These are phyloP conservation scores for Diaphora mendica DNA, from an alignment of 2,888 invertebrate genomes.

Conservation along the genomic window DNA sequence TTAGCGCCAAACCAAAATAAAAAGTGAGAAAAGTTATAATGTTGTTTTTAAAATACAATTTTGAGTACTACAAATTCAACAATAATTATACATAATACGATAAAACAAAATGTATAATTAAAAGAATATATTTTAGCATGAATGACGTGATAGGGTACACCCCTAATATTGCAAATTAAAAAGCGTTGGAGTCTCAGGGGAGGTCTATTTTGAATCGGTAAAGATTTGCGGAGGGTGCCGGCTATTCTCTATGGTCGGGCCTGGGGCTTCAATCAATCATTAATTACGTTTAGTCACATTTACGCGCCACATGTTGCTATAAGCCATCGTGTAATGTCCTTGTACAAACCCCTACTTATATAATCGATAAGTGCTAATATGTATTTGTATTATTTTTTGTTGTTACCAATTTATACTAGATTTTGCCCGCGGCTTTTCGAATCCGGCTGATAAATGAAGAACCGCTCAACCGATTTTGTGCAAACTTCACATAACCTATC, in stretches of 20 bases:
- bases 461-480: too few species aligned
- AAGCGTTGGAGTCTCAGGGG: conserved; percentile 78
- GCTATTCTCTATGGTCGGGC: conserved; percentile 68
- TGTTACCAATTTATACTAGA: not conserved
- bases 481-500: too few species aligned
- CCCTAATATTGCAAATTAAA: conserved; percentile 86
- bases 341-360: conserved; percentile 38
- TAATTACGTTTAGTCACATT: conserved; percentile 85
- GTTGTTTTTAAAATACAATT: too few species aligned
- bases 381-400: conserved; percentile 24
- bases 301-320: conserved; percentile 81
- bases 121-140: conserved; percentile 53
- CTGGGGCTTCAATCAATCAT: conserved; percentile 80
- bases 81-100: too few species aligned
- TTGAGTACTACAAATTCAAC: too few species aligned
- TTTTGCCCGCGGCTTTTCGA: too few species aligned
- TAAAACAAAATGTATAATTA: conserved; percentile 41
- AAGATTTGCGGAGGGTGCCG: conserved; percentile 79
- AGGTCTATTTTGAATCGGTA: conserved; percentile 74
- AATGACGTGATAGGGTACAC: conserved; percentile 60
- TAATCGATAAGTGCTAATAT: conserved; percentile 39
- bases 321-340: conserved; percentile 56
- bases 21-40: too few species aligned
- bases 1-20: too few species aligned
- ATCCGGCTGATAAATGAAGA: too few species aligned